Evolutionary conservation across 2,888 invertebrate species (phyloP).

Genomic region (Parnassius orleans): DNA sequence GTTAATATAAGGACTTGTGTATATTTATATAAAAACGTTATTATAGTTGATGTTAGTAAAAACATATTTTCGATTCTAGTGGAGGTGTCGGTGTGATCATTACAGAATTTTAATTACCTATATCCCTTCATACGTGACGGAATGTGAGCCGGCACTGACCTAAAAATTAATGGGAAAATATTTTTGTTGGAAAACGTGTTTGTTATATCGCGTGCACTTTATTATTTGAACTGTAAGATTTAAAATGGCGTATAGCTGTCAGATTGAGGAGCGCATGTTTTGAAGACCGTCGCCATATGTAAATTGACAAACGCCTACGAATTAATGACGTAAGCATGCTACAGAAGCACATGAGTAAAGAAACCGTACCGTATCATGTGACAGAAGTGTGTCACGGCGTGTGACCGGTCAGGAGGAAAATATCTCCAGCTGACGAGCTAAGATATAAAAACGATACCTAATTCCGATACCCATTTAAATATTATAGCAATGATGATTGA

Average conservation of each 20-base stretch:
- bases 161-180: conserved; percentile 70
- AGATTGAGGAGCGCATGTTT: conserved; percentile 31
- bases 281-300: conserved; percentile 41
- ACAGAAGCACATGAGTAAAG: too few species aligned
- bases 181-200: conserved; percentile 40
- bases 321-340: conserved; percentile 56
- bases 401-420: conserved; percentile 34
- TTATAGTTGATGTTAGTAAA: background rate
- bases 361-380: too few species aligned
- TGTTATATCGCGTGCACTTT: conserved; percentile 34
- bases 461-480: conserved; percentile 16
- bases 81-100: conserved; percentile 63
- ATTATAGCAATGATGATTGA: background rate
- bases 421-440: conserved; percentile 22
- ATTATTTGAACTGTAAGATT: conserved; percentile 37
- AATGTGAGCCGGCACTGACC: conserved; percentile 64
- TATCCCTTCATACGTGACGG: conserved; percentile 66
- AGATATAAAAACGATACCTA: conserved; percentile 27
- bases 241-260: conserved; percentile 34
- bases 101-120: conserved; percentile 69
- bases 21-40: background rate
- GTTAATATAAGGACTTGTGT: too few species aligned
- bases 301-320: conserved; percentile 54
- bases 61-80: conserved; percentile 34
- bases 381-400: conserved; percentile 43